A percentile compares a stretch with the other conserved stretches of the same genome.
These are phyloP conservation scores for Xylophagus ater DNA, from an alignment of 2,888 invertebrate genomes.

Conservation along the genomic window DNA sequence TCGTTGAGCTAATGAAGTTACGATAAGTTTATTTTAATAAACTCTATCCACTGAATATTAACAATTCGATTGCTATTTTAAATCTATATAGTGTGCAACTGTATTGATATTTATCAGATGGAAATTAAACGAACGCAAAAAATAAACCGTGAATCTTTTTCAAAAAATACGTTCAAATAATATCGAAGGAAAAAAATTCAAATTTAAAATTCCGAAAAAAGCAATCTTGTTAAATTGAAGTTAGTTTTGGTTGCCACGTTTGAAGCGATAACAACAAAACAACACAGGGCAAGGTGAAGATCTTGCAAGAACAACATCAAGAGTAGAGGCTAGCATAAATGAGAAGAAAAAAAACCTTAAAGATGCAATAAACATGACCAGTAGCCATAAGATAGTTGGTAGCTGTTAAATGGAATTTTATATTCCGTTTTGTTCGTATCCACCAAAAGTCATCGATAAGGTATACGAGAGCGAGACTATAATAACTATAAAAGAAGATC, in stretches of 20 bases:
- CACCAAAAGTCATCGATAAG: background rate
- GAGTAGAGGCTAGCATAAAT: no score
- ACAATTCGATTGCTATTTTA: no score
- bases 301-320: constrained; percentile 3
- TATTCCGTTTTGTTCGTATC: constrained; percentile 12
- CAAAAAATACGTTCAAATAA: constrained; percentile 6
- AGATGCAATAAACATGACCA: constrained; percentile 15
- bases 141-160: no score
- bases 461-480: no score
- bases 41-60: no score
- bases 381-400: constrained; percentile 14
- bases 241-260: no score
- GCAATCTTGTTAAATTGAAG: constrained; percentile 14
- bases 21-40: no score
- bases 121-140: constrained; percentile 9
- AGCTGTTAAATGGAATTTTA: constrained; percentile 15
- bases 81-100: no score
- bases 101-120: constrained; percentile 9
- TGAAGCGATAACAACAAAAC: constrained; percentile 9
- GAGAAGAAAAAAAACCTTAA: no score
- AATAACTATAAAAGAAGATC: no score
- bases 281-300: constrained; percentile 8
- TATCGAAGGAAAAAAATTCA: constrained; percentile 3
- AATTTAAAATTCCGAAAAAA: constrained; percentile 12
- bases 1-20: no score